phyloP scores from a whole-genome alignment of 2,888 invertebrate genomes.

The Phania funesta region DNA sequence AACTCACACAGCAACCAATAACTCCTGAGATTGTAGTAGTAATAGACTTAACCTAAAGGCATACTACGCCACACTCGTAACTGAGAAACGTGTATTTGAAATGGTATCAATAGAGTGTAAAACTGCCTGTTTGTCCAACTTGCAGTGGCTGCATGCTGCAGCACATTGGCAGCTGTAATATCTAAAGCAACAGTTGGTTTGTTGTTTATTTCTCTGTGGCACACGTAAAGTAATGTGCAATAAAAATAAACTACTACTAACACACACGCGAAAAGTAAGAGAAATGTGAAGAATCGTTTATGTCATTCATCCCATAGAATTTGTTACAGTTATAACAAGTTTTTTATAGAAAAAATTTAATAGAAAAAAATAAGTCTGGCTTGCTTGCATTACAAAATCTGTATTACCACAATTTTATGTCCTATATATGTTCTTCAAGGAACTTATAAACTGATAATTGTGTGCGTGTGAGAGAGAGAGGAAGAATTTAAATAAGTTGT shows the following conservation, averaged over 20 bases:
- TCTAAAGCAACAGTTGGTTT: slow-evolving; percentile 46
- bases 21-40: neutral
- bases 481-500: neutral
- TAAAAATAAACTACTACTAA: neutral
- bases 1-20: neutral
- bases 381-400: neutral
- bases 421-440: neutral
- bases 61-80: slow-evolving; percentile 38
- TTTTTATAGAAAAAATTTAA: neutral
- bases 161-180: slow-evolving; percentile 34
- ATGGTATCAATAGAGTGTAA: slow-evolving; percentile 46
- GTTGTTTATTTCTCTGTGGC: neutral
- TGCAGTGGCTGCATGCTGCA: neutral
- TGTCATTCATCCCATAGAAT: slow-evolving; percentile 46
- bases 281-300: slow-evolving; percentile 32
- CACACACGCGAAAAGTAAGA: neutral
- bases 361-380: neutral
- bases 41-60: slow-evolving; percentile 59
- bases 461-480: neutral
- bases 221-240: slow-evolving; percentile 22
- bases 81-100: slow-evolving; percentile 47
- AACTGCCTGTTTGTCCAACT: slow-evolving; percentile 12
- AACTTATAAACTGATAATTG: neutral
- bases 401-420: slow-evolving; percentile 5
- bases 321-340: slow-evolving; percentile 56